Evolutionary conservation across 92 coral and sea anemone genomes (phyloP).

Genomic region (Desmophyllum pertusum): DNA sequence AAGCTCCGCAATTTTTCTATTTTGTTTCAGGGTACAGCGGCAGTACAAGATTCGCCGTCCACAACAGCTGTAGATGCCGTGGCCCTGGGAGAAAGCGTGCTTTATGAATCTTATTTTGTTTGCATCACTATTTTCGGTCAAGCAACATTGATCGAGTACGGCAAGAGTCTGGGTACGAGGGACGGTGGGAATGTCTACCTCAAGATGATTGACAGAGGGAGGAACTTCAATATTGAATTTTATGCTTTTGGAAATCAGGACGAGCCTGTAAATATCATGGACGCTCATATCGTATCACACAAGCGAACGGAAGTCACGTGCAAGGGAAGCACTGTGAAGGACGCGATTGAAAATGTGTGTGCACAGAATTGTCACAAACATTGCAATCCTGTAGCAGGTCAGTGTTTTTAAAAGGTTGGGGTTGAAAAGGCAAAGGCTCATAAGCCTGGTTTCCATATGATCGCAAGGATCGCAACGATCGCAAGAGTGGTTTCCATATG

Average conservation of each 20-base stretch:
- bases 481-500: too few species aligned
- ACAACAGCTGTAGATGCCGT: conserved; percentile 16
- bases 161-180: conserved; percentile 10
- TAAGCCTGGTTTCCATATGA: too few species aligned
- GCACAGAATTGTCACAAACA: conserved; percentile 7
- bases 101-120: conserved; percentile 27
- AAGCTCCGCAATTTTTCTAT: too few species aligned
- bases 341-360: conserved; percentile 10
- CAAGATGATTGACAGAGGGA: conserved; percentile 16
- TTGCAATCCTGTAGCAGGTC: conserved; percentile 24
- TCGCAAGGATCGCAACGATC: too few species aligned
- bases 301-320: conserved; percentile 26
- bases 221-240: conserved; percentile 4
- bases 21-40: neutral
- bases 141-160: conserved; percentile 26
- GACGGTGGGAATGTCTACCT: conserved; percentile 15
- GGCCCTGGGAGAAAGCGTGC: conserved; percentile 23
- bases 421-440: too few species aligned
- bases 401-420: neutral
- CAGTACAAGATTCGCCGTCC: neutral
- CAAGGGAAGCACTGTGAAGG: conserved; percentile 12
- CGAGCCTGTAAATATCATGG: conserved; percentile 26
- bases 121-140: conserved; percentile 16
- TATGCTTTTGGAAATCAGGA: conserved; percentile 39
- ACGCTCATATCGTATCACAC: conserved; percentile 27